Evolutionary conservation across 2,797 vertebrate genomes (phyloP).

Genomic region (Calcarius lapponicus): DNA sequence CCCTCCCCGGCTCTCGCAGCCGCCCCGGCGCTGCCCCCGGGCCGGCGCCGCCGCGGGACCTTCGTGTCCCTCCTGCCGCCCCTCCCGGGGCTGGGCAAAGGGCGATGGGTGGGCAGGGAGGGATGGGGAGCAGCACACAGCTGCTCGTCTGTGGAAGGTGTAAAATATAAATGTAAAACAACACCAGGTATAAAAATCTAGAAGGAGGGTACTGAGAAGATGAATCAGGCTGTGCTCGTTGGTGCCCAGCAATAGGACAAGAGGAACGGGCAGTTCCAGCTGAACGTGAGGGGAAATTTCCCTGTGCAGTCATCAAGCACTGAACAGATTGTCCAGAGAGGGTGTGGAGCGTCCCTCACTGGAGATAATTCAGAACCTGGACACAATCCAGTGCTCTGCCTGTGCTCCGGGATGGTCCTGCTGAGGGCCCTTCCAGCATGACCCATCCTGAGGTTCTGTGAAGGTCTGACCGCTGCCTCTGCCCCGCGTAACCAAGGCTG

Average conservation of each 20-base stretch:
- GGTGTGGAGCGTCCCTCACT: background rate
- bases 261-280: background rate
- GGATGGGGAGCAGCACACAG: background rate
- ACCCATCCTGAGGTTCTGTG: background rate
- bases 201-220: background rate
- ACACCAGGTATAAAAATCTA: background rate
- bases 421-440: background rate
- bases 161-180: background rate
- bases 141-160: background rate
- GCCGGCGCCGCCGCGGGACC: background rate
- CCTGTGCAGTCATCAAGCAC: background rate
- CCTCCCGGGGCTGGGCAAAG: background rate
- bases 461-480: background rate
- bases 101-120: background rate
- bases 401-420: background rate
- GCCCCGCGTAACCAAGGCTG: rapidly evolving
- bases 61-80: background rate
- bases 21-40: background rate
- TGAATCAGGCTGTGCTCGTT: background rate
- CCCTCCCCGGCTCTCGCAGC: background rate
- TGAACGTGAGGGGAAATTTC: background rate
- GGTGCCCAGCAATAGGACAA: background rate
- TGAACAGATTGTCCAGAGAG: background rate
- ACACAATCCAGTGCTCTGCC: background rate
- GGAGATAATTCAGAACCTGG: background rate